Percentiles rank a stretch among this genome's conserved stretches.
Evolutionary conservation across 2,797 vertebrate species (phyloP).

Genomic region (Fratercula arctica): DNA sequence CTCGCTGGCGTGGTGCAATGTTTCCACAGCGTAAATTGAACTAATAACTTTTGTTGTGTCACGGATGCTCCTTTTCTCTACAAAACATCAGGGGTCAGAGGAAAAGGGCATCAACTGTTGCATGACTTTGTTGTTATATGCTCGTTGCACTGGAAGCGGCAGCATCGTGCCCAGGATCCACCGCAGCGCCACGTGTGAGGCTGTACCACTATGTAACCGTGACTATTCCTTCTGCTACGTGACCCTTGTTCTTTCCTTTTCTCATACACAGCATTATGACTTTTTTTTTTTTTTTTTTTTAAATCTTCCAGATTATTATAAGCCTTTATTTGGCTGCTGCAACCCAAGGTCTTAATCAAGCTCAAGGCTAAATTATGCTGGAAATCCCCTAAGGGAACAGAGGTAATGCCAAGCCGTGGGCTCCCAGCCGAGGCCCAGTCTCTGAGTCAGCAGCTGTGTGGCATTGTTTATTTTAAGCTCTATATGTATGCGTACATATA

Average conservation of each 20-base stretch:
- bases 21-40: neutral
- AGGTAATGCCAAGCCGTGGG: neutral
- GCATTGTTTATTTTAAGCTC: neutral
- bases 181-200: fast-evolving
- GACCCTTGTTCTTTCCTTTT: neutral
- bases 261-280: neutral
- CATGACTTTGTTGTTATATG: neutral
- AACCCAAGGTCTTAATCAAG: constrained; percentile 28
- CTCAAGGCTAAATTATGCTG: constrained; percentile 5
- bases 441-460: constrained; percentile 26
- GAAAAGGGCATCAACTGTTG: neutral
- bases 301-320: neutral
- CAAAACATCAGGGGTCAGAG: neutral
- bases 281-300: neutral
- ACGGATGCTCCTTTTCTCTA: neutral
- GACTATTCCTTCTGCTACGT: neutral
- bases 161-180: neutral
- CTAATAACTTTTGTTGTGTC: neutral
- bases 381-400: neutral
- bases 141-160: neutral
- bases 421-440: neutral
- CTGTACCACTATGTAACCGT: fast-evolving
- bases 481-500: neutral
- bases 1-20: neutral
- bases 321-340: neutral